These are phyloP conservation scores for Dolichopus griseipennis DNA, from an alignment of 2,888 invertebrate genomes.

Conservation along the genomic window DNA sequence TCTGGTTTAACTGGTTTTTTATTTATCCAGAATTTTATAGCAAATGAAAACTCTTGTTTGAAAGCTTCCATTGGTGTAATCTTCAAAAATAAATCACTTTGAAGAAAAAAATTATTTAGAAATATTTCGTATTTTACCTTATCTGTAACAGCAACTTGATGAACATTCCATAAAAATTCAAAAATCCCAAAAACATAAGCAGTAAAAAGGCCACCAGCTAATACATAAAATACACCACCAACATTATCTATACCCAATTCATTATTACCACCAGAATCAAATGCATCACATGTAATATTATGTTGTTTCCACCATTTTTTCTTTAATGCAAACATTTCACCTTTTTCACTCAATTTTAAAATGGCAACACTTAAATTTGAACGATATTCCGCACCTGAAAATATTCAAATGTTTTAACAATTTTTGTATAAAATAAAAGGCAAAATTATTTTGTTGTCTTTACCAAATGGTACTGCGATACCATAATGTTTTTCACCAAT, in stretches of 20 bases:
- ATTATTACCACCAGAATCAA: conserved; percentile 31
- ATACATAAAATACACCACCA: conserved; percentile 83
- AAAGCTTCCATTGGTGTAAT: conserved; percentile 61
- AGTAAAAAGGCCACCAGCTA: conserved; percentile 61
- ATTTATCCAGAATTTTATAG: conserved; percentile 61
- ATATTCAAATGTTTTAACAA: not conserved
- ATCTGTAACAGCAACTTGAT: conserved; percentile 66
- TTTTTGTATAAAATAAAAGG: not conserved
- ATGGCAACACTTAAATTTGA: conserved; percentile 79
- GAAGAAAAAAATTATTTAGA: no score
- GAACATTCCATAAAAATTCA: conserved; percentile 79
- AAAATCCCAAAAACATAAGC: conserved; percentile 71
- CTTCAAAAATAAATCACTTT: conserved; percentile 44
- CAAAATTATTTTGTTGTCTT: conserved; percentile 32
- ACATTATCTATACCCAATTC: conserved; percentile 54
- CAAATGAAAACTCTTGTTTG: conserved; percentile 61
- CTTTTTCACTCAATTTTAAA: conserved; percentile 81
- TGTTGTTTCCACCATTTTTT: conserved; percentile 84
- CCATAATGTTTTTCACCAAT: conserved; percentile 90
- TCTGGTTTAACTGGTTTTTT: conserved; percentile 55
- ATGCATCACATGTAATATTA: conserved; percentile 42
- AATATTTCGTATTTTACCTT: conserved; percentile 58
- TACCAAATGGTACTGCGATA: conserved; percentile 83
- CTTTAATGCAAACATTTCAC: conserved; percentile 70
- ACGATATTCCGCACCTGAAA: conserved; percentile 64